Conservation (phyloP, 2,113 vertebrate species). For the Thymallus thymallus region DNA sequence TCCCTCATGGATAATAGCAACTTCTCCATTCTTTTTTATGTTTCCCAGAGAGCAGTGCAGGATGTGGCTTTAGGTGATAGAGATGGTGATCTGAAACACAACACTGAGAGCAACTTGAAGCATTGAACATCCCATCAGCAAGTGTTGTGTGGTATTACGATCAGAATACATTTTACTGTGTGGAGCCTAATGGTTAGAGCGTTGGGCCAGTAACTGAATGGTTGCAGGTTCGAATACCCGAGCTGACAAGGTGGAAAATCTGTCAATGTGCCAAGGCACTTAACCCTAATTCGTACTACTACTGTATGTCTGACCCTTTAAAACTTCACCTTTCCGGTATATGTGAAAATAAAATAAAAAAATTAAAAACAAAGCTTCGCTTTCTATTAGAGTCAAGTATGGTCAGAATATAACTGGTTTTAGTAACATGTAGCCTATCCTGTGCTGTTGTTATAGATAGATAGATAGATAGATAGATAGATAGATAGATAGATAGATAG, state of each 20-base stretch:
- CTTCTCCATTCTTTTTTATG: slow-evolving; percentile 31
- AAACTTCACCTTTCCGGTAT: too few relatives aligned
- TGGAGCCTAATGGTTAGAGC: neutral
- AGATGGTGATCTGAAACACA: slow-evolving; percentile 25
- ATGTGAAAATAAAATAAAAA: too few relatives aligned
- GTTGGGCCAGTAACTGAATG: too few relatives aligned
- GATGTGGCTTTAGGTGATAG: slow-evolving; percentile 33
- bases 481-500: too few relatives aligned
- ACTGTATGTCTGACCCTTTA: too few relatives aligned
- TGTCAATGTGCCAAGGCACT: too few relatives aligned
- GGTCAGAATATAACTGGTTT: neutral
- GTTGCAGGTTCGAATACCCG: too few relatives aligned
- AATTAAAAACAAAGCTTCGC: neutral
- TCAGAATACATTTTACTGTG: neutral
- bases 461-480: too few relatives aligned
- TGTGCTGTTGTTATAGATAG: neutral
- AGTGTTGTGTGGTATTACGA: neutral
- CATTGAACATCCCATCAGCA: slow-evolving; percentile 38
- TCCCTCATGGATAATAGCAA: slow-evolving; percentile 28
- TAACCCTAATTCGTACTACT: too few relatives aligned
- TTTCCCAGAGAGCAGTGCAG: slow-evolving; percentile 31
- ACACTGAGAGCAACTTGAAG: slow-evolving; percentile 36
- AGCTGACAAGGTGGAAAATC: too few relatives aligned
- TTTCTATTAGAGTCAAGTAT: neutral
- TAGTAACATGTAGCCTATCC: neutral